A percentile compares a stretch with the other conserved stretches of the same genome.
These are phyloP conservation scores for Acestrorhynchus altus DNA, from an alignment of 2,797 vertebrate species.

Conservation along the genomic window DNA sequence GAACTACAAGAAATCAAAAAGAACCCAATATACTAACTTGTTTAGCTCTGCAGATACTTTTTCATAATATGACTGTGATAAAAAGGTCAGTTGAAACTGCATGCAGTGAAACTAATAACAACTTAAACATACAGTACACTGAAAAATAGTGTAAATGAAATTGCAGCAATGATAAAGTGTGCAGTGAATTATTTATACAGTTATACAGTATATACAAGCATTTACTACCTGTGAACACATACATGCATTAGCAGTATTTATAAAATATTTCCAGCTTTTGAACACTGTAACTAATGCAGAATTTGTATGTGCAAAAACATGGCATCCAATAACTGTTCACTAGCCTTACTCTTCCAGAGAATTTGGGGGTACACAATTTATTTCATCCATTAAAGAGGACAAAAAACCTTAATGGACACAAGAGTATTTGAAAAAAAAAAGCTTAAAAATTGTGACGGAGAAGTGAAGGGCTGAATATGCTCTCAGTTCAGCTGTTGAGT, in stretches of 20 bases:
- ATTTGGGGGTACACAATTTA: background rate
- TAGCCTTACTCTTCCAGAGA: no score
- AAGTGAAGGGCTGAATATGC: conserved; percentile 16
- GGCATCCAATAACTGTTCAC: background rate
- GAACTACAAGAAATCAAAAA: conserved; percentile 1
- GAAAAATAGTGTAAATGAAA: background rate
- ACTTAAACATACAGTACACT: background rate
- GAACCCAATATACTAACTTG: background rate
- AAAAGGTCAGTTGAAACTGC: background rate
- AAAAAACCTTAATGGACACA: background rate
- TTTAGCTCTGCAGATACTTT: background rate
- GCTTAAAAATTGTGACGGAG: conserved; percentile 16
- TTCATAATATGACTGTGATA: background rate
- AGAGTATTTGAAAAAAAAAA: background rate
- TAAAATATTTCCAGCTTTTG: background rate
- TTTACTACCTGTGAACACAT: background rate
- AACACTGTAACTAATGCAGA: background rate
- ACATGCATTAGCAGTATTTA: background rate
- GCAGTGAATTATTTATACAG: background rate
- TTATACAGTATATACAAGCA: background rate
- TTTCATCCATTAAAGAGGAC: background rate
- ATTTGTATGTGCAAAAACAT: background rate
- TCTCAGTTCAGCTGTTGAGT: conserved; percentile 66
- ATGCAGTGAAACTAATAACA: conserved; percentile 23
- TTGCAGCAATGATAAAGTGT: background rate